These are phyloP conservation scores for Platyrinchus mystaceus DNA, from an alignment of 2,797 vertebrate species.

Conservation along the genomic window DNA sequence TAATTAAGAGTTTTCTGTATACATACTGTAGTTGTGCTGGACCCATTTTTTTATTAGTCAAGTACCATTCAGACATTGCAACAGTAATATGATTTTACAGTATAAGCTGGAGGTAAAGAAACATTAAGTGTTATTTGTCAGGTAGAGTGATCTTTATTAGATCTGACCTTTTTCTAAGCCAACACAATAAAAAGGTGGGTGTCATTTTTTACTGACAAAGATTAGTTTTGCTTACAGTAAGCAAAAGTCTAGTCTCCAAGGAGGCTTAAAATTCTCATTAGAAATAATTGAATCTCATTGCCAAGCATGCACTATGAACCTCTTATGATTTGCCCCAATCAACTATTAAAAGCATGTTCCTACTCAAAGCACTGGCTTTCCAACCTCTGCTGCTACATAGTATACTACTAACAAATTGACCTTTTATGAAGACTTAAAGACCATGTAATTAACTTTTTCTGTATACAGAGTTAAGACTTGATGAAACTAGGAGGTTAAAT, in stretches of 20 bases:
- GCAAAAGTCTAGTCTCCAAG: not conserved
- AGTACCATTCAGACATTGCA: not conserved
- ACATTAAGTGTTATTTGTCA: conserved; percentile 26
- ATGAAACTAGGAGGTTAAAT: conserved; percentile 65
- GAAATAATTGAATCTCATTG: conserved; percentile 73
- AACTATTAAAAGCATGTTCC: conserved; percentile 22
- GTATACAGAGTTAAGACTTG: conserved; percentile 57
- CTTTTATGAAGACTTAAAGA: conserved; percentile 56
- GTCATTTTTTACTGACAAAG: conserved; percentile 15
- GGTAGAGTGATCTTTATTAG: conserved; percentile 34
- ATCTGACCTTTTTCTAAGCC: conserved; percentile 13
- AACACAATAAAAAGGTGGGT: conserved; percentile 32
- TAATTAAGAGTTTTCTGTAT: not conserved
- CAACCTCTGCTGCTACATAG: not conserved
- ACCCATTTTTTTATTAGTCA: not conserved
- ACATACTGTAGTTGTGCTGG: not conserved
- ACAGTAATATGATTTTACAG: not conserved
- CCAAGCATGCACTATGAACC: conserved; percentile 9
- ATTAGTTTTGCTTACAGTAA: conserved; percentile 64
- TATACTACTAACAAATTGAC: conserved; percentile 24
- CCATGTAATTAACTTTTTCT: conserved; percentile 61
- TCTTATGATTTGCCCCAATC: conserved; percentile 38
- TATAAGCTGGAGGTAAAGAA: not conserved
- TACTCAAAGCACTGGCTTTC: conserved; percentile 23
- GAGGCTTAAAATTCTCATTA: conserved; percentile 18